These are phyloP conservation scores for Pangasius larnaudii DNA, from an alignment of 2,797 vertebrate genomes.

Conservation along the genomic window DNA sequence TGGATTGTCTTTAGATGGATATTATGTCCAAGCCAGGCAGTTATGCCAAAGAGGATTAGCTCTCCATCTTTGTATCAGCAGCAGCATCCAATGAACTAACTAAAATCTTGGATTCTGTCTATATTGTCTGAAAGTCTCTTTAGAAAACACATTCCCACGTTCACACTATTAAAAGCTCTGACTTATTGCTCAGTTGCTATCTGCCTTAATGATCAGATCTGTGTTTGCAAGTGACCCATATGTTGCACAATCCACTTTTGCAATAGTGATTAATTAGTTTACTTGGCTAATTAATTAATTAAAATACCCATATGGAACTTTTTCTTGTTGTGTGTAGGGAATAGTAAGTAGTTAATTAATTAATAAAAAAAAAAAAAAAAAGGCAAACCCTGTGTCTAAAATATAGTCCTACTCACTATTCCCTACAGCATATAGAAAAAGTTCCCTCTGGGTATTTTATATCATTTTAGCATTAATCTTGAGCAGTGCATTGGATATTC, in stretches of 20 bases:
- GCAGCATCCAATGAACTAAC: not conserved
- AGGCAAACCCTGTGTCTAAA: not conserved
- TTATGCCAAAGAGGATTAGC: not conserved
- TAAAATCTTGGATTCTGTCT: not conserved
- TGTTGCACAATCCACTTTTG: not conserved
- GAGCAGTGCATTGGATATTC: not conserved
- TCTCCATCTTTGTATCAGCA: slow-evolving; percentile 3
- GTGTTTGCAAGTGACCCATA: not conserved
- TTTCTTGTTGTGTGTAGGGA: not conserved
- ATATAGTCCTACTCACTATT: not conserved
- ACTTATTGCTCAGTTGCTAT: not conserved
- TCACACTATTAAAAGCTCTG: not conserved
- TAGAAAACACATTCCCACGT: not conserved
- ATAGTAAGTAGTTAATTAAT: not conserved
- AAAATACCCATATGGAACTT: not conserved
- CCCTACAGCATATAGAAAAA: not conserved
- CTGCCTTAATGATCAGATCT: not conserved
- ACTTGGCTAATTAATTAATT: not conserved
- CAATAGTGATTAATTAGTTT: not conserved
- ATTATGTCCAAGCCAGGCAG: slow-evolving; percentile 16
- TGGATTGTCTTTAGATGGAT: slow-evolving; percentile 20
- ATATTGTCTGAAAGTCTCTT: not conserved
- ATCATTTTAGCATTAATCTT: not conserved
- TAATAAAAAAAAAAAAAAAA: not conserved
- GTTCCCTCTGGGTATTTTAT: not conserved